Percentiles rank a stretch among this genome's conserved stretches.
Conservation (phyloP, 2,888 invertebrate species). For the Troides helena region DNA sequence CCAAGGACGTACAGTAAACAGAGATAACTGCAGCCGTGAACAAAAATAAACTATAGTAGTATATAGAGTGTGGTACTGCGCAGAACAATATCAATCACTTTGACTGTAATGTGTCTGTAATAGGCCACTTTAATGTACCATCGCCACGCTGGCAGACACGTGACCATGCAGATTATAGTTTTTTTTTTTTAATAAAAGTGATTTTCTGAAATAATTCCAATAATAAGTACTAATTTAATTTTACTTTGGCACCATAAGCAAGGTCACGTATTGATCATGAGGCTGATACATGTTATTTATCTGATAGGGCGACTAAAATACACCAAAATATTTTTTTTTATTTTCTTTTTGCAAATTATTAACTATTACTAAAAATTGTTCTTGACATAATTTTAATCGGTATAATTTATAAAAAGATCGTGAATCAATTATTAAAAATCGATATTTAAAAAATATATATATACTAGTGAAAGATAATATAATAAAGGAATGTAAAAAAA, state of each 20-base stretch:
- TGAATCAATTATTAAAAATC: too few species aligned
- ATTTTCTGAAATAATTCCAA: slow-evolving; percentile 19
- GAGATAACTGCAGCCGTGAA: background rate
- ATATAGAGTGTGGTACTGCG: slow-evolving; percentile 5
- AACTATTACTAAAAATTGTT: too few species aligned
- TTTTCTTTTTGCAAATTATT: too few species aligned
- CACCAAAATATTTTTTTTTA: background rate
- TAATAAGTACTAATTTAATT: slow-evolving; percentile 9
- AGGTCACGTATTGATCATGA: slow-evolving; percentile 24
- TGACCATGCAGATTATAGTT: slow-evolving; percentile 4
- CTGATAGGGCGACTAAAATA: slow-evolving; percentile 5
- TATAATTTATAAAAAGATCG: too few species aligned
- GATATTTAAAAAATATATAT: too few species aligned
- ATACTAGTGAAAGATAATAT: too few species aligned
- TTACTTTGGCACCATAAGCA: slow-evolving; percentile 21
- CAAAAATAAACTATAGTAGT: slow-evolving; percentile 8
- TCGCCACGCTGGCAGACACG: slow-evolving; percentile 18
- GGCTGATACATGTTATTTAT: slow-evolving; percentile 11
- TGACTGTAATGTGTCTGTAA: background rate
- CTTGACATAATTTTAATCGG: too few species aligned
- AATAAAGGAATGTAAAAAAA: too few species aligned
- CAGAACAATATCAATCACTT: slow-evolving; percentile 5
- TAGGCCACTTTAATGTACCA: slow-evolving; percentile 4
- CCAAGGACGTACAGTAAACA: background rate
- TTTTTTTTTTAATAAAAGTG: slow-evolving; percentile 13